Evolutionary conservation across 1,140 invertebrate genomes (phyloP), one percentile per base, ranked within the genome.

Genomic region (Zaprionus vittiger): DNA sequence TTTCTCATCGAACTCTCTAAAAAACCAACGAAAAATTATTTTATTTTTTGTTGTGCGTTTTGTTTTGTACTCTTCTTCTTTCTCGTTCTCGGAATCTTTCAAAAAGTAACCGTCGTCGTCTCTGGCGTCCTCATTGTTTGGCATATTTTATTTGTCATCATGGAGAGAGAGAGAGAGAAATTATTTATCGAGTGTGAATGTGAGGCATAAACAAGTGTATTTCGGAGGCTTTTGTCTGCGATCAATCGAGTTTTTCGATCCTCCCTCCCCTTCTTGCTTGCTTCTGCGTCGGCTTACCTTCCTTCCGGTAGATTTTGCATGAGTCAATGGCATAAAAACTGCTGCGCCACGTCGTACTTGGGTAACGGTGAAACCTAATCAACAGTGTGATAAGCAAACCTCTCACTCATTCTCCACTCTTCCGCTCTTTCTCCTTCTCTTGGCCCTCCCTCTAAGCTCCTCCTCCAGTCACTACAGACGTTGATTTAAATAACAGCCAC

Each of bases 231-330:
- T 49, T 52, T 52, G 47, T 14, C 12, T 52, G 47, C 47, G 20
- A 24, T 52, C 47, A 49, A 49, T 49, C 47, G 47, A 49, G 47
- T 17, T 49, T 22, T 41, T 47, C 31, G n/a, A 5, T 12, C 20
- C 20, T 24, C 20, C 9, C 20, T 20, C 20, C 47, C 52, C 11
- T 41, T 12, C 22, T 5, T 49, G 22, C 9, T 17, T 34, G 4
- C 47, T 4, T 59, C 15, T 17, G 12, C n/a, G 1, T 34, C 9
- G 31, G 31, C 11, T 34, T 34, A 34, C 67, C 20, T 61, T 62
- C 54, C 74, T 86, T 86, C 80, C 83, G 77, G 83, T 67, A 74
- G 69, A n/a, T 73, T 60, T 66, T 47, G 63, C 68, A 86, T 80
- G 77, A 77, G 67, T 89, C 77, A 89, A 73, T 89, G 75, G 83